Evolutionary conservation across 2,797 vertebrate genomes (phyloP), one percentile per base, ranked within the genome.

Genomic region (Rhinogobio ventralis): DNA sequence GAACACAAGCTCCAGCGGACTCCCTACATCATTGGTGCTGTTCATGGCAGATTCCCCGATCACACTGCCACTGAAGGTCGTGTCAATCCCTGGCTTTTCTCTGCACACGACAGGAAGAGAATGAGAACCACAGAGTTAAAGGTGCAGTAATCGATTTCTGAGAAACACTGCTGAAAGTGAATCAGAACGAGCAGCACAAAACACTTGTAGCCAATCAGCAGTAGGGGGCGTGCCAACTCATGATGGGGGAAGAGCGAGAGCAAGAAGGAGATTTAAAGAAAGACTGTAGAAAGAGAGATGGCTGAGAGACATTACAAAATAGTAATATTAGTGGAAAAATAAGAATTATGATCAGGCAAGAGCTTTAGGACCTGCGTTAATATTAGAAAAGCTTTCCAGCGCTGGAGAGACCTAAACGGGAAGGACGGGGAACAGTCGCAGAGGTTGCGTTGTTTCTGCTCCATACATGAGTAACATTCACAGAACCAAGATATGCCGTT

Each of bases 21-120:
- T 99, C 87, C 98, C 98, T 69, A 99, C 95, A 55, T 99, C 96
- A 89, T 94, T 92, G 87, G 94, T 95, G 11, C 86, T 94, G 46
- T 90, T 93, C 97, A 99, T 99, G 90, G 96, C 97, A 0, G 96
- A 96, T 92, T 98, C 97, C 0, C 98, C 98, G 93, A 94, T 95
- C 92, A 99, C 97, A 2, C 80, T 84, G 11, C 98, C 98, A 11
- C 97, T 95, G 90, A 98, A 99, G 85, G 91, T 92, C 0, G 96
- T 96, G 84, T 93, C 93, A 49, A 94, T 79, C 10, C 76, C 1
- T 0, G 73, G 0, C 0, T 90, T 91, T 1, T 36, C 67, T 89
- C 96, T 98, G 93, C 9, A 86, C 4, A 28, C 36, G 51, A 62
- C 11, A 72, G 23, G 23, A 67, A 5, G 4, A 79, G n/a, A 78